Conservation (phyloP, 1,140 invertebrate genomes). For the Drosophila persimilis region DNA sequence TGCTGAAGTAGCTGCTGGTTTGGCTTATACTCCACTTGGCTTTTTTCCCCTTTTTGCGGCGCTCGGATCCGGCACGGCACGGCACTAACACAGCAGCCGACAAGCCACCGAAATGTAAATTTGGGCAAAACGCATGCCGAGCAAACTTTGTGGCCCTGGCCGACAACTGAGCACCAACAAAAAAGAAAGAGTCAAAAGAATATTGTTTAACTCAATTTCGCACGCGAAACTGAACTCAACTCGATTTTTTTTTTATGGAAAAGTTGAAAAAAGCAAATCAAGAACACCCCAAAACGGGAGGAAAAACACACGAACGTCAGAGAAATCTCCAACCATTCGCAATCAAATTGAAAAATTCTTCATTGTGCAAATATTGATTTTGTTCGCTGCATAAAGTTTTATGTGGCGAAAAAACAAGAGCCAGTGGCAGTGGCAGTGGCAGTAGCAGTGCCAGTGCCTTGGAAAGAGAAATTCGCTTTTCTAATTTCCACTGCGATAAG, state of each 20-base stretch:
- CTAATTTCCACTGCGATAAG: slow-evolving; percentile 51
- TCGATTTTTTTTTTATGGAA: slow-evolving; percentile 27
- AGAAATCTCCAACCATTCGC: slow-evolving; percentile 15
- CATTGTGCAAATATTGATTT: slow-evolving; percentile 73
- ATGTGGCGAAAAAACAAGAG: slow-evolving; percentile 12
- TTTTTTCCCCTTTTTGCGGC: not conserved
- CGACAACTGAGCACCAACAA: not conserved
- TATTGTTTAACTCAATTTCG: slow-evolving; percentile 69
- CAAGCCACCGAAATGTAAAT: slow-evolving; percentile 58
- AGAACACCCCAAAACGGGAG: slow-evolving; percentile 3
- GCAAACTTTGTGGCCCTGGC: slow-evolving; percentile 36
- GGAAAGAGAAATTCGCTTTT: slow-evolving; percentile 35
- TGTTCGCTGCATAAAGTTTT: slow-evolving; percentile 56
- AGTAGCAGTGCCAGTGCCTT: no score
- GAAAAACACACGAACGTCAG: slow-evolving; percentile 25
- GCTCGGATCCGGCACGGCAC: not conserved
- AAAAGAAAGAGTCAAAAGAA: slow-evolving; percentile 40
- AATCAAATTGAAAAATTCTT: slow-evolving; percentile 63
- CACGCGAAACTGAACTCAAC: slow-evolving; percentile 33
- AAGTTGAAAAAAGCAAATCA: slow-evolving; percentile 31
- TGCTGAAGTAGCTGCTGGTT: slow-evolving; percentile 40
- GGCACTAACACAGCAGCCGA: not conserved
- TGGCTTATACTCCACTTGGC: slow-evolving; percentile 22
- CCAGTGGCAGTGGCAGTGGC: no score
- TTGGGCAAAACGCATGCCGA: slow-evolving; percentile 31